A percentile compares a stretch with the other conserved stretches of the same genome.
phyloP scores from a whole-genome alignment of 2,113 vertebrate species.

The Eclectus roratus region DNA sequence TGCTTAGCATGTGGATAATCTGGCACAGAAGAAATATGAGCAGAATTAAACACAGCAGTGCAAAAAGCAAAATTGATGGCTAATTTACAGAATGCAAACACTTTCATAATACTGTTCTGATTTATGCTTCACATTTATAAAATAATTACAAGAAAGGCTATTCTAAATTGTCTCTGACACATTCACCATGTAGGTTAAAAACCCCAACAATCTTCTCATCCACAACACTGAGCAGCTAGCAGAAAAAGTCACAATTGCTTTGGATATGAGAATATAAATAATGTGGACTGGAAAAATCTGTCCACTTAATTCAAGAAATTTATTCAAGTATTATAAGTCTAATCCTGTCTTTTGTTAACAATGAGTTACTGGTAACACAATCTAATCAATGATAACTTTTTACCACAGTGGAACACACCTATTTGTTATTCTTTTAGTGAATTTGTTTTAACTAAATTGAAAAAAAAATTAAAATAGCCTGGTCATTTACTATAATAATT shows the following conservation, averaged over 20 bases:
- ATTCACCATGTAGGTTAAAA: background rate
- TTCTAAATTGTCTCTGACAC: background rate
- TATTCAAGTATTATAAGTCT: background rate
- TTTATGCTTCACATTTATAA: background rate
- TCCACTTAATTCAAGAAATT: background rate
- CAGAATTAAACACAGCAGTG: background rate
- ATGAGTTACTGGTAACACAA: background rate
- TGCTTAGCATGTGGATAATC: slow-evolving; percentile 80
- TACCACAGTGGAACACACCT: background rate
- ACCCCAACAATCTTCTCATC: background rate
- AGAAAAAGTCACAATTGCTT: background rate
- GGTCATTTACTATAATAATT: background rate
- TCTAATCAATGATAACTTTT: background rate
- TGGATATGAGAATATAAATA: background rate
- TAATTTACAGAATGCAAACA: background rate
- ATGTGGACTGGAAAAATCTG: background rate
- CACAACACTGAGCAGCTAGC: background rate
- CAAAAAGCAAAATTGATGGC: background rate
- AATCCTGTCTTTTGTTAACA: background rate
- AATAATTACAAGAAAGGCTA: background rate
- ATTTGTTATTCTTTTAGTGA: background rate
- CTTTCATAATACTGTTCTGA: background rate
- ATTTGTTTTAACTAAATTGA: background rate
- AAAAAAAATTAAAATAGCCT: background rate
- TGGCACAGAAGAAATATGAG: slow-evolving; percentile 48